Base-by-base conservation (phyloP, 1,140 invertebrate species). In the Eriocheir sinensis region DNA sequence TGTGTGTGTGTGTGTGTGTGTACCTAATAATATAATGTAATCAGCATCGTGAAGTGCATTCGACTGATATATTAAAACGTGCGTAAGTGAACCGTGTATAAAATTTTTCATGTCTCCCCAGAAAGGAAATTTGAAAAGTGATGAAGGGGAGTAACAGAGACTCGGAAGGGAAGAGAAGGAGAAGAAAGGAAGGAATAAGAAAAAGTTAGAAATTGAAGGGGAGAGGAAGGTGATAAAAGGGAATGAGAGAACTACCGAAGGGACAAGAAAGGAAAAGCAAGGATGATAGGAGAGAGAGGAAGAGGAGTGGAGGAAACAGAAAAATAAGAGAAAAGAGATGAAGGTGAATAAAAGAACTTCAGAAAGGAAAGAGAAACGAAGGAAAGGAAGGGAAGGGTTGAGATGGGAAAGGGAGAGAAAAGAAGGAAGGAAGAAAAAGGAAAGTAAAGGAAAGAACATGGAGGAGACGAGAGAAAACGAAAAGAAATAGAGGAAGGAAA, bases 51-150 rank as follows among this genome's bases (percentile, higher is more conserved):
- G 21, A 4, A 72, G 60, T n/a, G n/a, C n/a, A n/a, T n/a, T 72
- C 21, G 60, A 72, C 21, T 72, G 60, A 72, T n/a, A 72, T 72
- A 72, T 72, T 72, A 72, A 72, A 72, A 72, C n/a, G 60, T n/a
- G n/a, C 27, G 27, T 72, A 72, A 72, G 27, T 27, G 60, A 72
- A n/a, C 12, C 60, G n/a, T 72, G 21, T n/a, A 72, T 72, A 72
- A 72, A 72, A 72, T n/a, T 72, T 72, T 72, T 72, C 60, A 72
- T 72, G 60, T 72, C n/a, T 72, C 60, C n/a, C 60, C 60, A 72
- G 27, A 72, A 72, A 72, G 60, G 60, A 72, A 72, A 72, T 72
- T 72, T 21, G 60, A 72, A 72, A 72, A 72, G 27, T 72, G 60
- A 72, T 72, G 60, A 72, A 72, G 60, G 27, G 60, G 60, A 72